Evolutionary conservation across 2,113 vertebrate genomes (phyloP).

Genomic region (Porphyrio hochstetteri): DNA sequence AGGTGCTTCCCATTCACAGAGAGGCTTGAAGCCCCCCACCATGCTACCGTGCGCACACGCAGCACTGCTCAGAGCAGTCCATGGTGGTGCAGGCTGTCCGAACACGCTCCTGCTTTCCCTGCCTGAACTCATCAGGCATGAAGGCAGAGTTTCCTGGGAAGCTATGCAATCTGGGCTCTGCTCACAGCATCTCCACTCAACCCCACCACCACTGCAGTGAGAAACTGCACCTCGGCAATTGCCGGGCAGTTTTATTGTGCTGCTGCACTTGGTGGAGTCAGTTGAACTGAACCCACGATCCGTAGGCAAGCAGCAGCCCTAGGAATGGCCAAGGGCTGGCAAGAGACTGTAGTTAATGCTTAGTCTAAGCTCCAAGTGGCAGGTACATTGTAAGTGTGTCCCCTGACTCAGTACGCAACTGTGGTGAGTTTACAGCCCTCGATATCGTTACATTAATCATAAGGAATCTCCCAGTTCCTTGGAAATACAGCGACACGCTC

Average conservation of each 20-base stretch:
- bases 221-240: rapidly evolving
- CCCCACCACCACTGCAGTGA: neutral
- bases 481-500: neutral
- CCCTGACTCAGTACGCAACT: slow-evolving; percentile 1
- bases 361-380: neutral
- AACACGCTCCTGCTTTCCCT: neutral
- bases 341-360: neutral
- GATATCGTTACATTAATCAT: neutral
- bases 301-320: neutral
- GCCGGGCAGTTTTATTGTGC: neutral
- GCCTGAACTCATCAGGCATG: neutral
- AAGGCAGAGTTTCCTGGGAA: neutral
- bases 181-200: neutral
- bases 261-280: neutral
- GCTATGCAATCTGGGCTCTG: neutral
- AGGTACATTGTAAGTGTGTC: neutral
- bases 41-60: rapidly evolving
- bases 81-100: neutral
- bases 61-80: rapidly evolving
- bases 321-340: neutral
- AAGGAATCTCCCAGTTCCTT: slow-evolving; percentile 31
- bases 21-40: rapidly evolving
- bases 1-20: rapidly evolving
- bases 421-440: neutral
- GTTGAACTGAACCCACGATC: neutral